Evolutionary conservation across 2,113 vertebrate species (phyloP), one percentile per base, ranked within the genome.

Genomic region (Brachyhypopomus occidentalis): DNA sequence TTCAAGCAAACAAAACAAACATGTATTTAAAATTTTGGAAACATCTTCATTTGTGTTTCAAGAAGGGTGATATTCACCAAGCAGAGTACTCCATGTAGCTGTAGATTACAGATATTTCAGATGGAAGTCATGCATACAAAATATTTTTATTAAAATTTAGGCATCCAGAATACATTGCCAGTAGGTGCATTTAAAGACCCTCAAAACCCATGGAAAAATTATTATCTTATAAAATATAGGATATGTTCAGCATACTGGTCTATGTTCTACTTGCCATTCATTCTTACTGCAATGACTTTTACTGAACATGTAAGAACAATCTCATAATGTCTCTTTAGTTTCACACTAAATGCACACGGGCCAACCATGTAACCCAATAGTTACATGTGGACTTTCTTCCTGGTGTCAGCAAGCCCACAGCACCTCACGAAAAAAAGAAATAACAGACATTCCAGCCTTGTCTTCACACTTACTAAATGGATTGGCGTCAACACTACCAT

Each of bases 341-440:
- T 94, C 95, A 92, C 63, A 62, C 90, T 94, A 94, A 96, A 96
- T 94, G 95, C 94, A 95, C 94, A 93, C 92, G 92, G 91, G 94
- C 94, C 94, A 94, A 93, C 94, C 94, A 93, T 94, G 95, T 95
- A 96, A 96, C 93, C 93, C 93, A 94, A 96, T 94, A 94, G 91
- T 93, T 93, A 95, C 93, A 93, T 95, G 94, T 92, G 93, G 93
- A 92, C 94, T 94, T 94, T 93, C 93, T 70, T 93, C 87, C 89
- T 95, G 95, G 95, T 95, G 95, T 96, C 95, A 95, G 93, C 88
- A 90, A 91, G 94, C 94, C 93, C 93, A 92, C 88, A 36, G 91
- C 88, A 83, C 92, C 92, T 88, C 86, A 91, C 93, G n/a, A 92
- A 88, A 88, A 58, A 92, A 90, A 94, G 92, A 93, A 95, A 96